Percentiles rank a stretch among this genome's conserved stretches.
These are phyloP conservation scores for Pseudobourletiella spinata DNA, from an alignment of 1,140 invertebrate species.

Conservation along the genomic window DNA sequence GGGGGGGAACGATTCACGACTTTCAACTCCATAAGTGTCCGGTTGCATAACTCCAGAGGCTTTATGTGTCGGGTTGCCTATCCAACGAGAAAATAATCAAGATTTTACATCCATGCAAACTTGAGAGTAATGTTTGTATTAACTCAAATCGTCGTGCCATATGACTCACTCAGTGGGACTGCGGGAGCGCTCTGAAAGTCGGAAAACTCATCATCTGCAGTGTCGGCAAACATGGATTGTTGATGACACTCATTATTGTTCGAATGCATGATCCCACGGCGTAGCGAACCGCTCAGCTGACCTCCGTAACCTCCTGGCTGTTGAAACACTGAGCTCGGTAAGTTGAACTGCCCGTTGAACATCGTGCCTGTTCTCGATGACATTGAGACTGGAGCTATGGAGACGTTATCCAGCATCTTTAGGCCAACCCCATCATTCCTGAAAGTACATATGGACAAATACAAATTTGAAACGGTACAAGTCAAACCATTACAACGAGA, in stretches of 20 bases:
- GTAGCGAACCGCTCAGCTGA: not conserved
- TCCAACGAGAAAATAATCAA: not conserved
- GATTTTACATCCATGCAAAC: not conserved
- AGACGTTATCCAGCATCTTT: not conserved
- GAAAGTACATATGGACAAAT: not conserved
- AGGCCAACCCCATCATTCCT: no score
- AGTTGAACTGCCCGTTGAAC: not conserved
- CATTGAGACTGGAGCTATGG: not conserved
- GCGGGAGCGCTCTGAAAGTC: constrained; percentile 50
- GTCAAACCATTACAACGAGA: no score
- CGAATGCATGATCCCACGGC: no score
- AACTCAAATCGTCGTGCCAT: not conserved
- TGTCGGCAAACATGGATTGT: not conserved
- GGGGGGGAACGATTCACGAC: not conserved
- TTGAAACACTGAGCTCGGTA: not conserved
- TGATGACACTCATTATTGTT: not conserved
- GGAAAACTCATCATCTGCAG: constrained; percentile 49
- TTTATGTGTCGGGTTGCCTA: no score
- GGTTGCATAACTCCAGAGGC: no score
- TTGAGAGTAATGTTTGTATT: not conserved
- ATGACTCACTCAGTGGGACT: not conserved
- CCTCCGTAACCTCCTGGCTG: not conserved
- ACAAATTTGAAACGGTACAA: no score
- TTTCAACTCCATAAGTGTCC: no score
- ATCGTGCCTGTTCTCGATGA: not conserved